Base-by-base conservation (phyloP, 2,888 invertebrate species). In the Thecocarcelia acutangulata region DNA sequence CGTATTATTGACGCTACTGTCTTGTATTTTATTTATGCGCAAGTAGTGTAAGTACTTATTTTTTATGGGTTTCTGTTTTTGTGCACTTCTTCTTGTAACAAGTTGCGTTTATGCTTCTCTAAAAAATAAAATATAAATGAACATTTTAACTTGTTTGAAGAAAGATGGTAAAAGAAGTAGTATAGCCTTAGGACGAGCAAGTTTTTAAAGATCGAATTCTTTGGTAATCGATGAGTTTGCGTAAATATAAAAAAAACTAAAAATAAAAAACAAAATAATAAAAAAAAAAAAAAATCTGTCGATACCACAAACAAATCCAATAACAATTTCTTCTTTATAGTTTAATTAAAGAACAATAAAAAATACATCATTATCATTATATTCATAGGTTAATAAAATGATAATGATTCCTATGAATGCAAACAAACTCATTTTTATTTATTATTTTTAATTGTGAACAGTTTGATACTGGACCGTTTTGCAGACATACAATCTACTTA, bases 131-230 rank as follows among this genome's bases (percentile, higher is more conserved):
- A 52, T 19, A 42, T 54, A 72, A 76, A 76, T 72, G 66, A 59
- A 61, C 66, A 73, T 73, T 73, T 52, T 44, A 58, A 28, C 42
- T 70, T 33, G 37, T 37, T 59, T 40, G 52, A 72, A n/a, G 19
- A 46, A 66, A 66, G 58, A 33, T 72, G 54, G 48, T 12, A 37
- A 63, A 56, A 42, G 19, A 80, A 69, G 74, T 66, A 44, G 78
- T 82, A 83, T 84, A 80, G 84, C 84, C 84, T 80, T 72, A 81
- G 83, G 84, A 82, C 82, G 84, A 82, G 80, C 80, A 83, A 80
- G 77, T 83, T 82, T 83, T 80, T 77, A 82, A 75, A 78, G 75
- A 84, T 84, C 83, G 77, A 83, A 84, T 77, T 83, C 77, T 76
- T 82, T 66, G 40, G 59, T 72, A 74, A 73, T 70, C 66, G 68